These are phyloP conservation scores for Mantis religiosa DNA, from an alignment of 2,888 invertebrate species.

Conservation along the genomic window DNA sequence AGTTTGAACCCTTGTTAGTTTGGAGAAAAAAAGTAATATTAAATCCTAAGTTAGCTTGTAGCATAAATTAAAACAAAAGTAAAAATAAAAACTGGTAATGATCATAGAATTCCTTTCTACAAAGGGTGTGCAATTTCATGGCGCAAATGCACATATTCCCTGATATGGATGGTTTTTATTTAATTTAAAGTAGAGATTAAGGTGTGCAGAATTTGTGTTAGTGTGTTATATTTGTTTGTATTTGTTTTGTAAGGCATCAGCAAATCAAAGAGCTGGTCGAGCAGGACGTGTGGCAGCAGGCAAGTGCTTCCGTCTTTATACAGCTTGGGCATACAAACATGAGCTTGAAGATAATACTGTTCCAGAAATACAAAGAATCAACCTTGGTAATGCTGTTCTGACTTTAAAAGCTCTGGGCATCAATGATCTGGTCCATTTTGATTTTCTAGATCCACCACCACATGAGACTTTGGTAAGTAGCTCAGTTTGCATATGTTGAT, in stretches of 20 bases:
- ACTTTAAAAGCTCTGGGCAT: constrained; percentile 95
- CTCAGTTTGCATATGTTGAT: neutral
- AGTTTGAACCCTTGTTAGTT: too few relatives aligned
- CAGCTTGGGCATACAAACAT: constrained; percentile 97
- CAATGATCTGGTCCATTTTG: constrained; percentile 95
- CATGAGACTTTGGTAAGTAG: constrained; percentile 73
- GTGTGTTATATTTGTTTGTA: neutral
- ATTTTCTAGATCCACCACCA: constrained; percentile 97
- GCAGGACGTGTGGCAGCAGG: constrained; percentile 95
- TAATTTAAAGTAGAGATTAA: neutral
- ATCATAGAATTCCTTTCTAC: too few relatives aligned
- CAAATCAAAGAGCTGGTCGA: constrained; percentile 94
- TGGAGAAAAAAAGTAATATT: too few relatives aligned
- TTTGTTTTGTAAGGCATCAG: constrained; percentile 63
- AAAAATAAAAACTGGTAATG: too few relatives aligned
- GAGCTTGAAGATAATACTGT: constrained; percentile 97
- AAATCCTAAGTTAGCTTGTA: too few relatives aligned
- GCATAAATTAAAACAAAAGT: too few relatives aligned
- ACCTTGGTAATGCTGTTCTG: constrained; percentile 94
- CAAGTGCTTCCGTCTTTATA: constrained; percentile 96
- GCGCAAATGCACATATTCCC: too few relatives aligned
- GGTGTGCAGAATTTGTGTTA: neutral
- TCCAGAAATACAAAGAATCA: constrained; percentile 97
- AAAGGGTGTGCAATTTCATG: too few relatives aligned
- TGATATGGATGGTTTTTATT: too few relatives aligned